A percentile compares a stretch with the other conserved stretches of the same genome.
These are phyloP conservation scores for Hydrolagus colliei DNA, from an alignment of 2,797 vertebrate species.

Conservation along the genomic window DNA sequence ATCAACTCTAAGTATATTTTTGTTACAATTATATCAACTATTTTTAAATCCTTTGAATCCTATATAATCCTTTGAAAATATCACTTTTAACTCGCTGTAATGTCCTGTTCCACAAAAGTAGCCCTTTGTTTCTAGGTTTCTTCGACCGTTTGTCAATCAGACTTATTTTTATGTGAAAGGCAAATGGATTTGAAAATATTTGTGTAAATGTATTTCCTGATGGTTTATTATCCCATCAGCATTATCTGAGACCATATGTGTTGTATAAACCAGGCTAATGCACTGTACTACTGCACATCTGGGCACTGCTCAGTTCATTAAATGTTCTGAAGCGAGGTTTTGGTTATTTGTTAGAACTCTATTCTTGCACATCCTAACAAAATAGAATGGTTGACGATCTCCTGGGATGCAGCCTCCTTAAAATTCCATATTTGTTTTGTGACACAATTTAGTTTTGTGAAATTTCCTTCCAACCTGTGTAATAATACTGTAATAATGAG, in stretches of 20 bases:
- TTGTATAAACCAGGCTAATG: slow-evolving; percentile 2
- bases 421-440: background rate
- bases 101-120: background rate
- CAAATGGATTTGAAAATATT: background rate
- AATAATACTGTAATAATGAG: background rate
- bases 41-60: slow-evolving; percentile 3
- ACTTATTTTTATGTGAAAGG: background rate
- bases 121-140: background rate
- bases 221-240: background rate
- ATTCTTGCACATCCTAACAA: no score
- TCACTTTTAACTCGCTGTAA: no score
- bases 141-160: slow-evolving; percentile 2
- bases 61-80: background rate
- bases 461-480: background rate
- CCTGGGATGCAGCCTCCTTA: background rate
- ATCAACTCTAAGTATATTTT: background rate
- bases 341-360: background rate
- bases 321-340: background rate
- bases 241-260: slow-evolving; percentile 17
- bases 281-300: background rate
- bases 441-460: no score
- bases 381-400: background rate
- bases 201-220: background rate
- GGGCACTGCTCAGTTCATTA: background rate
- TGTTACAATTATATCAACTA: background rate